Base-by-base conservation (phyloP, 2,888 invertebrate genomes). In the Peribatodes rhomboidaria region DNA sequence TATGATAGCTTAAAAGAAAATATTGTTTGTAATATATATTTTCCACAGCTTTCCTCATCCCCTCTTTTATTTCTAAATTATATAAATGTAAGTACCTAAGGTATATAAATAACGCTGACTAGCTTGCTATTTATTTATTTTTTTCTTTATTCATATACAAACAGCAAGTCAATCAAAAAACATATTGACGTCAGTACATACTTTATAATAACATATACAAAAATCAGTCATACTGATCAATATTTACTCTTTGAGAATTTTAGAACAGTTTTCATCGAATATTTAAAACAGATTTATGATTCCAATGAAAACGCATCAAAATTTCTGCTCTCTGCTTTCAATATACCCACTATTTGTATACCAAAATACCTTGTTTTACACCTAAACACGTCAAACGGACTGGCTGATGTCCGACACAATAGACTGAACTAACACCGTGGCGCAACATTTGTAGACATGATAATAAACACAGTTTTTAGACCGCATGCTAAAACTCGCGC, bases 371-470 rank as follows among this genome's bases (percentile, higher is more conserved):
- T 20, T 4, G 27, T 42, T 18, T 42, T 4, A 6, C 44, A n/a
- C 33, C 42, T 33, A 35, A 31, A 49, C 39, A 39, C 39, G 47
- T 31, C 27, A 39, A 39, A 39, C 47, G 37, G 47, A 39, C 39
- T 39, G 39, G 39, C 20, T 22, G 35, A 35, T 55, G 46, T 57
- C 39, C 31, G 39, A 27, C 41, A 41, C 49, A 49, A 58, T 47
- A 27, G 37, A 46, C n/a, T 22, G 14, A 44, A 44, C 10, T 44
- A 6, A 4, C 2, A 46, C 47, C 4, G 31, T 14, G 14, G n/a
- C 27, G 31, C 16, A 47, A 11, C 31, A 31, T 9, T 27, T 31
- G 13, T 16, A 16, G 10, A 31, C 13, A 14, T 16, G 14, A 47
- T 16, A 47, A 31, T 47, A 31, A 47, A 47, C 31, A 47, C 14